These are phyloP conservation scores for Cecidostiba fungosa DNA, from an alignment of 2,888 invertebrate species.

Conservation along the genomic window DNA sequence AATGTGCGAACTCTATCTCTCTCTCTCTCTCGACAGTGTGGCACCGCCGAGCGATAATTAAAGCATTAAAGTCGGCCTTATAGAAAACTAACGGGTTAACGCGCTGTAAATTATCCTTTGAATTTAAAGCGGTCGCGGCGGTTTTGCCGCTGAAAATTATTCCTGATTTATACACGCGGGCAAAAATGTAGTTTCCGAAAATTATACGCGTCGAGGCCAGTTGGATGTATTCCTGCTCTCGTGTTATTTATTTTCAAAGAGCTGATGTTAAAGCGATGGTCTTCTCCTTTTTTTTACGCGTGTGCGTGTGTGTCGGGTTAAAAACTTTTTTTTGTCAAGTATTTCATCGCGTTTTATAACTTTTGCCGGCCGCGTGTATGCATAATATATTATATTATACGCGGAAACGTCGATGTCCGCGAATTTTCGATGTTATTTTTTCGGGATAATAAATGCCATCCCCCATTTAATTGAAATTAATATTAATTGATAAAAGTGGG, in stretches of 20 bases:
- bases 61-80: constrained; percentile 41
- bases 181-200: constrained; percentile 5
- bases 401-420: no score
- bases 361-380: no score
- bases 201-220: neutral
- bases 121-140: constrained; percentile 6
- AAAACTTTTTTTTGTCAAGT: no score
- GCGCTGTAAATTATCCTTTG: constrained; percentile 51
- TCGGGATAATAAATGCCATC: neutral
- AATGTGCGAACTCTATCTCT: neutral
- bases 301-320: neutral
- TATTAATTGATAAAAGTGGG: neutral
- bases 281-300: neutral
- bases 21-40: neutral
- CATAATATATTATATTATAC: no score
- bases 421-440: neutral
- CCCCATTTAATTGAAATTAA: neutral
- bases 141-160: constrained; percentile 18
- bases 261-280: neutral
- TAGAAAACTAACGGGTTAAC: constrained; percentile 40
- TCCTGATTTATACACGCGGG: constrained; percentile 51
- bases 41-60: constrained; percentile 39
- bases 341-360: no score
- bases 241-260: neutral
- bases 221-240: neutral